Percentiles rank a stretch among this genome's conserved stretches.
Conservation (phyloP, 2,888 invertebrate species). For the Macrostomum cliftonense region DNA sequence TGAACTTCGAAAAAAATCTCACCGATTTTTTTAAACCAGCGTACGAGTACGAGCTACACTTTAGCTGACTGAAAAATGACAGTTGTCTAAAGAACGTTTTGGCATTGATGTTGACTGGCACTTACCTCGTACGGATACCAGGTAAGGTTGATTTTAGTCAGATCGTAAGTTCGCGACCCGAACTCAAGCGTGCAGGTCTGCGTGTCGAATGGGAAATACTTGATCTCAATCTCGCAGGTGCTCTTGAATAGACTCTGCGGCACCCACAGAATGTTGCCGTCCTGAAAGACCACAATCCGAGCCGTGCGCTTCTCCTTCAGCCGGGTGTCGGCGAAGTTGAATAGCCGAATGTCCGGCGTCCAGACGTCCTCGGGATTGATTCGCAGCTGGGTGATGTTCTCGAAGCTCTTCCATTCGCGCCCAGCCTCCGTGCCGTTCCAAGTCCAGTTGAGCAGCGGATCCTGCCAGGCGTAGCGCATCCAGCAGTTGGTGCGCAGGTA, state of each 20-base stretch:
- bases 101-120: no score
- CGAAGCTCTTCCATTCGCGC: no score
- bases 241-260: conserved; percentile 14
- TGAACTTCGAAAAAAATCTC: no score
- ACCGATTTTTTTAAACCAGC: no score
- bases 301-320: conserved; percentile 11
- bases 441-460: no score
- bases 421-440: no score
- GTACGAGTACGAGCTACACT: no score
- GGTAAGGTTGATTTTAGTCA: conserved; percentile 8
- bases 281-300: conserved; percentile 6
- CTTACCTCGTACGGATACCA: conserved; percentile 1
- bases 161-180: conserved; percentile 12
- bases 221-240: conserved; percentile 14
- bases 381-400: no score
- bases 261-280: conserved; percentile 13
- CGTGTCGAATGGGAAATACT: conserved; percentile 14
- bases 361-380: conserved; percentile 18
- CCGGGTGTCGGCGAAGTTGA: conserved; percentile 12
- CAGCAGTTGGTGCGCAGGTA: conserved; percentile 34
- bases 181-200: conserved; percentile 14
- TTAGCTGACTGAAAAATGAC: no score
- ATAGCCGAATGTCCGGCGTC: conserved; percentile 31
- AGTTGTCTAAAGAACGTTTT: no score
- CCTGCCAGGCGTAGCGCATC: conserved; percentile 31